Conservation (phyloP, 2,888 invertebrate genomes). For the Thysanoteuthis rhombus region DNA sequence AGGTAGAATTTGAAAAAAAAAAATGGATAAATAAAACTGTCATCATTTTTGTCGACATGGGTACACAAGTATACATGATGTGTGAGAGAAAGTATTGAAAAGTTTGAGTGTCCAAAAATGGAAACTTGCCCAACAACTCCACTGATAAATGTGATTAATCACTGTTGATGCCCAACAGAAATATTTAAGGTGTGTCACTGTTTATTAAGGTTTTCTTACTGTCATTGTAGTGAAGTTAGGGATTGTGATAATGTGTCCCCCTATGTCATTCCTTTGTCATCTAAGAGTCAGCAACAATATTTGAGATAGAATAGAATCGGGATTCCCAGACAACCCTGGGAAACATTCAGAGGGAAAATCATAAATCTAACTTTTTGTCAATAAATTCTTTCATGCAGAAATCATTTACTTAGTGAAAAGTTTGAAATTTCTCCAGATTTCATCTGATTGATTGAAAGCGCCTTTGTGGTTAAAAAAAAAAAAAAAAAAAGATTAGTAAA, state of each 20-base stretch:
- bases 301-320: neutral
- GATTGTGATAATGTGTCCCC: neutral
- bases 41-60: no score
- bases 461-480: no score
- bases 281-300: neutral
- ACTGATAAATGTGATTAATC: neutral
- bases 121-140: neutral
- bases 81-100: no score
- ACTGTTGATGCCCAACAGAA: neutral
- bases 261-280: neutral
- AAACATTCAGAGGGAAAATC: neutral
- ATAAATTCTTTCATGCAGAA: no score
- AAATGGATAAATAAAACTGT: no score
- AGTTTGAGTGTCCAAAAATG: neutral
- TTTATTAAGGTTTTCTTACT: neutral
- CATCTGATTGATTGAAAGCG: neutral
- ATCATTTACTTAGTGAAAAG: neutral
- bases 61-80: no score
- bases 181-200: neutral
- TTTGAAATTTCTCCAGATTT: neutral
- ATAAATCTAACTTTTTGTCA: neutral
- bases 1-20: no score
- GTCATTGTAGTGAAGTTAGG: neutral
- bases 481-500: no score
- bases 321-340: neutral